Evolutionary conservation across 2,113 vertebrate genomes (phyloP).

Genomic region (Galbula dea): DNA sequence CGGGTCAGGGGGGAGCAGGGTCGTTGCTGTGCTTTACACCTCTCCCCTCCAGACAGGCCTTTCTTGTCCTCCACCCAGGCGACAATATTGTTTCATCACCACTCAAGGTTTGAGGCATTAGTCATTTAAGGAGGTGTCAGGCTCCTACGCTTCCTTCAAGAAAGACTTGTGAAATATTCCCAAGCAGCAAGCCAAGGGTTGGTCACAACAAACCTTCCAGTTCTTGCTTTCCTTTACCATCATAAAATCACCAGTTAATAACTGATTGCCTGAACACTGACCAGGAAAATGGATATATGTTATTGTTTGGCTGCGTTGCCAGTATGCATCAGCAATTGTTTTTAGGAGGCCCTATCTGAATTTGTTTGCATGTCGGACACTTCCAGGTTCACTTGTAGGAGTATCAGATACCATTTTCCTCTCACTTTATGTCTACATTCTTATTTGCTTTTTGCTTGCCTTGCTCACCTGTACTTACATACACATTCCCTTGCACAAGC

Average conservation of each 20-base stretch:
- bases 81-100: too few relatives aligned
- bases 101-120: too few relatives aligned
- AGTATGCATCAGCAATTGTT: neutral
- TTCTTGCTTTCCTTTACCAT: neutral
- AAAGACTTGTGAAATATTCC: neutral
- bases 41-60: too few relatives aligned
- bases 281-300: neutral
- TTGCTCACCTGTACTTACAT: neutral
- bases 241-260: neutral
- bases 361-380: neutral
- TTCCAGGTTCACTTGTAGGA: accelerated
- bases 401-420: neutral
- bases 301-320: neutral
- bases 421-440: neutral
- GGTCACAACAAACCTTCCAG: neutral
- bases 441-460: neutral
- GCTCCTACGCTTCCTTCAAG: too few relatives aligned
- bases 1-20: too few relatives aligned
- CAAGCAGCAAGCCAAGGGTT: neutral
- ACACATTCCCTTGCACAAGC: neutral
- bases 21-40: too few relatives aligned
- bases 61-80: too few relatives aligned
- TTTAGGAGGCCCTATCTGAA: neutral
- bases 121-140: too few relatives aligned
- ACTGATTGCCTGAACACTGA: neutral